phyloP scores from a whole-genome alignment of 30 jellyfish, hydroid and myxozoan species.

The Turritopsis dohrnii region DNA sequence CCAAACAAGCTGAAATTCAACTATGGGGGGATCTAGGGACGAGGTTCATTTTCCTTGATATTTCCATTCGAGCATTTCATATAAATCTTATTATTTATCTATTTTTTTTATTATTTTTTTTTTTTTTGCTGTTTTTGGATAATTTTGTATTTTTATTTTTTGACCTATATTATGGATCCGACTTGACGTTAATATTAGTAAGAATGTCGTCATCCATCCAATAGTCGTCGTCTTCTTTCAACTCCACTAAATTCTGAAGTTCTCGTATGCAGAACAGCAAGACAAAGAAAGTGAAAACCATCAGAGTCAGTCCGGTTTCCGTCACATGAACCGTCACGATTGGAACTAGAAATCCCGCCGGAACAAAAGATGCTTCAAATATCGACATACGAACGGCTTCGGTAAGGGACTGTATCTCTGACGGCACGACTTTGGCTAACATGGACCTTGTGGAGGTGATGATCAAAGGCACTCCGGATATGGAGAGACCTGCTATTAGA shows the following conservation, averaged over 20 bases:
- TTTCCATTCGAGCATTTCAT: not conserved
- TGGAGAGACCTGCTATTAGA: constrained; percentile 24
- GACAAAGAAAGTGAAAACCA: not conserved
- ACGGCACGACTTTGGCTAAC: constrained; percentile 34
- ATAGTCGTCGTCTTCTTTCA: constrained; percentile 33
- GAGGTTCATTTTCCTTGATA: not conserved
- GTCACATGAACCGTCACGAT: constrained; percentile 22
- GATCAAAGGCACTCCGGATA: constrained; percentile 36
- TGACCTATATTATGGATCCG: not conserved
- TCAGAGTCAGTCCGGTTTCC: constrained; percentile 9
- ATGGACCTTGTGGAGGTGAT: constrained; percentile 37
- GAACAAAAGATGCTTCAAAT: constrained; percentile 35
- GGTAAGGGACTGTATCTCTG: constrained; percentile 31
- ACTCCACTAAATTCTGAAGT: not conserved
- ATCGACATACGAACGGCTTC: constrained; percentile 38
- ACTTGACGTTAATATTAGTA: not conserved
- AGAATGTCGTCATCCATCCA: constrained; percentile 17
- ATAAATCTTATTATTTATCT: too few relatives aligned
- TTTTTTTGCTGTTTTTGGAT: too few relatives aligned
- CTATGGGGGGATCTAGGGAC: not conserved
- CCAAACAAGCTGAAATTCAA: too few relatives aligned
- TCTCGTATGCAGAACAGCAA: constrained; percentile 4
- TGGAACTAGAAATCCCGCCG: constrained; percentile 39
- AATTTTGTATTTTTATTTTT: too few relatives aligned
- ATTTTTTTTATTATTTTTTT: too few relatives aligned